Conservation (phyloP, 2,888 invertebrate species). For the Nesidiocoris tenuis region DNA sequence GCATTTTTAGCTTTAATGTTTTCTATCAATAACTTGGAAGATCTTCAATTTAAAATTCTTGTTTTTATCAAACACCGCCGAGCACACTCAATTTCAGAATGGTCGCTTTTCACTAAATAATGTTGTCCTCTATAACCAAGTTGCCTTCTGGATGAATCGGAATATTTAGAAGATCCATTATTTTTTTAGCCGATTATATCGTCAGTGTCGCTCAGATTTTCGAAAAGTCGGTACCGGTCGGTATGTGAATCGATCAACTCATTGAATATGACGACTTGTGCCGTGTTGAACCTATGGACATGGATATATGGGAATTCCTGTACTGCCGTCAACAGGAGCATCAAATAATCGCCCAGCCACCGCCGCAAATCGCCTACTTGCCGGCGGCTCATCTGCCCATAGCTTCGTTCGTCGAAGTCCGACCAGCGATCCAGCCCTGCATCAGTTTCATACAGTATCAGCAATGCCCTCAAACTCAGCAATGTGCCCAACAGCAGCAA, state of each 20-base stretch:
- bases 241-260: neutral
- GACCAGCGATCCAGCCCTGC: slow-evolving; percentile 18
- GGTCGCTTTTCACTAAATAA: too few species aligned
- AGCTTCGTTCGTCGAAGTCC: slow-evolving; percentile 32
- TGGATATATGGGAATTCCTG: slow-evolving; percentile 37
- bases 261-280: neutral
- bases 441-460: slow-evolving; percentile 36
- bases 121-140: too few species aligned
- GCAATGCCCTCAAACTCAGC: neutral
- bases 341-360: slow-evolving; percentile 31
- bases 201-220: too few species aligned
- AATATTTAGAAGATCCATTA: too few species aligned
- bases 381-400: slow-evolving; percentile 25
- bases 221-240: neutral
- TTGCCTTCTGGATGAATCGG: neutral
- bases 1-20: too few species aligned
- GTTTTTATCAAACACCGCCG: too few species aligned
- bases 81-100: too few species aligned
- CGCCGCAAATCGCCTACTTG: slow-evolving; percentile 10
- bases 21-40: too few species aligned
- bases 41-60: too few species aligned
- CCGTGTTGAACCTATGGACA: slow-evolving; percentile 13
- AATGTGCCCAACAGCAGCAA: neutral
- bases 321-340: slow-evolving; percentile 34
- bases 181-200: too few species aligned